Conservation (phyloP, 2,888 invertebrate species). For the Subacronicta megacephala region DNA sequence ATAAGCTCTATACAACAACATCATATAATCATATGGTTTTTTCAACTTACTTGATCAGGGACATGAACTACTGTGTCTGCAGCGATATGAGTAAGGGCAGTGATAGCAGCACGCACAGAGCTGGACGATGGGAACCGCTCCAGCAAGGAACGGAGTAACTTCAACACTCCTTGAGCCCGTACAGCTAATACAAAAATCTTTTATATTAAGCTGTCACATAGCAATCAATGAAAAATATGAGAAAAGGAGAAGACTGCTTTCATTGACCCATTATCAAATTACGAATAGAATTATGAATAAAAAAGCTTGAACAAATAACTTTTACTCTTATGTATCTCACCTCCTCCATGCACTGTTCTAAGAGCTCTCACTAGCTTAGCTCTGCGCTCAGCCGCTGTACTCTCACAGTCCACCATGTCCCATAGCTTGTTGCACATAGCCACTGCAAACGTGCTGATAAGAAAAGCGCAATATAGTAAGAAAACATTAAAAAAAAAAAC, state of each 20-base stretch:
- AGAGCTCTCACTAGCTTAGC: conserved; percentile 96
- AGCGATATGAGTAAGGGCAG: conserved; percentile 96
- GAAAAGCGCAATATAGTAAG: no score
- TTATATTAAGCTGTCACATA: no score
- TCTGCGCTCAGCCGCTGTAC: conserved; percentile 97
- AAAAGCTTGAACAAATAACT: no score
- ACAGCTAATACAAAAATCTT: no score
- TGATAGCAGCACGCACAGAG: conserved; percentile 92
- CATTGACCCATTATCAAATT: no score
- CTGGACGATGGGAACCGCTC: conserved; percentile 84
- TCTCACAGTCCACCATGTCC: conserved; percentile 97
- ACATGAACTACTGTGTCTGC: conserved; percentile 97
- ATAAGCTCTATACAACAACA: no score
- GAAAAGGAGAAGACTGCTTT: no score
- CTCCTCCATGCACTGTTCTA: conserved; percentile 97
- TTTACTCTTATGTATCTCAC: conserved; percentile 54
- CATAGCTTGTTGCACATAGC: conserved; percentile 98
- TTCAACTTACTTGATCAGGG: conserved; percentile 93
- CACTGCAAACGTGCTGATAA: conserved; percentile 95
- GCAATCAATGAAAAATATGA: no score
- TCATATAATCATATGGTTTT: no score
- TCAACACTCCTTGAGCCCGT: conserved; percentile 91
- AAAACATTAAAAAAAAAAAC: no score
- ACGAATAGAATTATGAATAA: no score
- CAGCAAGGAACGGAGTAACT: conserved; percentile 77